Evolutionary conservation across 2,888 invertebrate species (phyloP), one percentile per base, ranked within the genome.

Genomic region (Cerceris ruficornis): DNA sequence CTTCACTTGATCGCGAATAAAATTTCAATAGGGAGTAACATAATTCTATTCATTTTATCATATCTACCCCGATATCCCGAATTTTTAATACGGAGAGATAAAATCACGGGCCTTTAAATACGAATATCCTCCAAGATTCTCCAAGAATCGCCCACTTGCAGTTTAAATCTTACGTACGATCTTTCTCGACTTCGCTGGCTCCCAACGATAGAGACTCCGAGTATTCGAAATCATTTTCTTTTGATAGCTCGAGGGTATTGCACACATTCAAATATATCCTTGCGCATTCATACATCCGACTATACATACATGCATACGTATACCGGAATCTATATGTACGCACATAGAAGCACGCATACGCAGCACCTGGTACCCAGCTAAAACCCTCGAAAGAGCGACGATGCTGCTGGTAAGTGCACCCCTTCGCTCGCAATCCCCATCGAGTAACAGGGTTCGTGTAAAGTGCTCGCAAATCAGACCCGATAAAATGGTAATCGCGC

Each of bases 401-500:
- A 69, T 69, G 67, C 61, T 43, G 83, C 42, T 52, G 70, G 75
- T 75, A 83, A 83, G 77, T 83, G 79, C 78, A 69, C 61, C 72
- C 74, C 73, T 72, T 77, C 77, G 69, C 62, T 58, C 72, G 83
- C 77, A 76, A 84, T 77, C 82, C 77, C 75, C 67, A 66, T 67
- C 76, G 69, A 64, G 77, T 76, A 73, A 77, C 72, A 67, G 75
- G 70, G 83, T 88, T 88, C 89, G 87, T 88, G 87, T 82, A 86
- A 87, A 88, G 88, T 88, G 89, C 89, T 89, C 88, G 88, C 89
- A 90, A 90, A 90, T 90, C 90, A 90, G 87, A 83, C 85, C 80
- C 89, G 89, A 90, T 90, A 90, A 90, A 90, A 90, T 90, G 90
- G 88, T 90, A 90, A 90, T 90, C 89, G 88, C 84, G 74, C 68